Evolutionary conservation across 1,140 invertebrate genomes (phyloP), one percentile per base, ranked within the genome.

Genomic region (Lordiphosa collinella): DNA sequence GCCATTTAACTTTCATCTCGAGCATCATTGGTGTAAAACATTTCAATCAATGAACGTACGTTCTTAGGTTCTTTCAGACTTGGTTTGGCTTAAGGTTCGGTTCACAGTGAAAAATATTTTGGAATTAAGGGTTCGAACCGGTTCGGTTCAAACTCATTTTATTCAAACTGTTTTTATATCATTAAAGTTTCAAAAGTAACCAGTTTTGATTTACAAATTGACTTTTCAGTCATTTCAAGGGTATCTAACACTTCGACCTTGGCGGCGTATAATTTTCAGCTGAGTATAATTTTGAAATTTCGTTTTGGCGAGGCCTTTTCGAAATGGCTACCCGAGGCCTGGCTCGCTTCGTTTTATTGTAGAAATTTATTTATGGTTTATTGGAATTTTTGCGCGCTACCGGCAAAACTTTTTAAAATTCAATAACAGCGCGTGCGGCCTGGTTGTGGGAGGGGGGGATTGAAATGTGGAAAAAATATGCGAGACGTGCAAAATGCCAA

Each of bases 311-410:
- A 74, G 70, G 71, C 50, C 74, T 67, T 71, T 66, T 35, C 25
- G 29, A 75, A 79, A 68, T 51, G 54, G 58, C 48, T n/a, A 56
- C 69, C 73, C 70, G 76, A 80, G 76, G 75, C 76, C 54, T 75
- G 71, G 75, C 76, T 82, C 71, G 76, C 78, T 84, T 84, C 58
- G 67, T 58, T 61, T 76, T 75, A 72, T 82, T 82, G 78, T 82
- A 71, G 59, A 82, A 76, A 82, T 82, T 82, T 82, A 82, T 82
- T 82, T 82, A 82, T 76, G 71, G 76, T 80, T 82, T 82, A 80
- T 80, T 80, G 76, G 76, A 80, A 80, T 80, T 80, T 80, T 82
- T 75, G 76, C 75, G 70, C 65, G 76, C 76, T 82, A 80, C 76
- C 76, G 76, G 76, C 66, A 80, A 61, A 66, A 75, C 63, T 82